These are phyloP conservation scores for Tolypeutes matacus DNA, from an alignment of 2,797 vertebrate genomes.

Conservation along the genomic window DNA sequence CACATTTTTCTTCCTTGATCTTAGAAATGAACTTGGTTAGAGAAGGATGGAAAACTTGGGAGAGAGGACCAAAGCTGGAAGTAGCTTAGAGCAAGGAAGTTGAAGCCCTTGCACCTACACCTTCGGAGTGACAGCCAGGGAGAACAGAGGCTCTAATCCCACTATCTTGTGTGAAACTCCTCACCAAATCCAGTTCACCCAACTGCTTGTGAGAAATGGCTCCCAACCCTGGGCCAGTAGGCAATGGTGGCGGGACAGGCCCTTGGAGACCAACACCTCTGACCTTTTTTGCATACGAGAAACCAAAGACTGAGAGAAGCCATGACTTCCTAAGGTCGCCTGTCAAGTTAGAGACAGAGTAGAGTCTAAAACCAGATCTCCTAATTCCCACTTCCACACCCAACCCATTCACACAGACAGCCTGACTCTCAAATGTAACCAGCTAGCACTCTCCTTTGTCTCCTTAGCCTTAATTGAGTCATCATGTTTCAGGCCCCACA, in stretches of 20 bases:
- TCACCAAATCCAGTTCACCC: rapidly evolving
- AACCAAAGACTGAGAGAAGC: conserved; percentile 7
- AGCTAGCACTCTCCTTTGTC: background rate
- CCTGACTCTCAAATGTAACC: background rate
- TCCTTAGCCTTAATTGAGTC: background rate
- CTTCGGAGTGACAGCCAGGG: background rate
- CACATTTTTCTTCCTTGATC: background rate
- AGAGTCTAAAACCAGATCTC: background rate
- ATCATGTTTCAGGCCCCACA: background rate
- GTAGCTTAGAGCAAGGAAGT: background rate
- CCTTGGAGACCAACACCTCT: background rate
- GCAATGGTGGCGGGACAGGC: background rate
- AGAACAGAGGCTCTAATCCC: background rate
- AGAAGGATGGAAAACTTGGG: background rate
- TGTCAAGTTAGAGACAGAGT: background rate
- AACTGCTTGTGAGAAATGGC: background rate
- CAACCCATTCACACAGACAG: background rate
- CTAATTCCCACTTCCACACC: background rate
- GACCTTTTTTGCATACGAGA: background rate
- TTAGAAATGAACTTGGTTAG: conserved; percentile 26
- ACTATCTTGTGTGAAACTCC: rapidly evolving
- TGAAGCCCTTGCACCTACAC: no score
- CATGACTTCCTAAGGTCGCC: background rate
- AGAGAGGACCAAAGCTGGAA: background rate
- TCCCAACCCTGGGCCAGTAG: background rate